Evolutionary conservation across 2,113 vertebrate genomes (phyloP), one percentile per base, ranked within the genome.

Genomic region (Vulpes lagopus): DNA sequence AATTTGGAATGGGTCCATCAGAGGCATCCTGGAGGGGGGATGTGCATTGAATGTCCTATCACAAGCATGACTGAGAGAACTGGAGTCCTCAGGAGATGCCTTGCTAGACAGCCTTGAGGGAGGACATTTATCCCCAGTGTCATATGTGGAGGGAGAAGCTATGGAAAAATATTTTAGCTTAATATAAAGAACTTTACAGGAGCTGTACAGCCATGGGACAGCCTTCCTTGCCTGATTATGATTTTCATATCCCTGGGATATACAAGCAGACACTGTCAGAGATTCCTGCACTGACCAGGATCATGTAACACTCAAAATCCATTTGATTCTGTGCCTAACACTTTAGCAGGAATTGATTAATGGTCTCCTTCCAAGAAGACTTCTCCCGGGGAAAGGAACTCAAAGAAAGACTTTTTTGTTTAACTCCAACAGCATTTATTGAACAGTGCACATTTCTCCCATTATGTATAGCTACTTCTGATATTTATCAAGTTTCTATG

Each of bases 121-220:
- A 87, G 38, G 38, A 74, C 23, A 16, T 79, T 79, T 71, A 90
- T 81, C 69, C 51, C 51, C 30, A 59, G 19, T 53, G 60, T 10
- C 53, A 25, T 32, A 19, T 3, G 15, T 25, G 20, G 19, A 81
- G 60, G 55, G 43, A n/a, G 17, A 84, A 84, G 51, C 14, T 69
- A 1, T 53, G 49, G 76, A 62, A n/a, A 82, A 83, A 91, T 27
- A 62, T 43, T 88, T 55, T 53, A 57, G 64, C 69, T 92, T 51
- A 67, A 67, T 27, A 32, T 96, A 35, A 92, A 94, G 65, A 93
- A 25, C 32, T 95, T 88, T 64, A 22, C 51, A 53, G 71, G 73
- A 84, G 12, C 25, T 64, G 0, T 57, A 51, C 8, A 89, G 25
- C 30, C 25, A 11, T 1, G 8, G 38, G 17, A 17, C 14, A 38